These are phyloP conservation scores for Lerema accius DNA, from an alignment of 1,140 invertebrate genomes.

Conservation along the genomic window DNA sequence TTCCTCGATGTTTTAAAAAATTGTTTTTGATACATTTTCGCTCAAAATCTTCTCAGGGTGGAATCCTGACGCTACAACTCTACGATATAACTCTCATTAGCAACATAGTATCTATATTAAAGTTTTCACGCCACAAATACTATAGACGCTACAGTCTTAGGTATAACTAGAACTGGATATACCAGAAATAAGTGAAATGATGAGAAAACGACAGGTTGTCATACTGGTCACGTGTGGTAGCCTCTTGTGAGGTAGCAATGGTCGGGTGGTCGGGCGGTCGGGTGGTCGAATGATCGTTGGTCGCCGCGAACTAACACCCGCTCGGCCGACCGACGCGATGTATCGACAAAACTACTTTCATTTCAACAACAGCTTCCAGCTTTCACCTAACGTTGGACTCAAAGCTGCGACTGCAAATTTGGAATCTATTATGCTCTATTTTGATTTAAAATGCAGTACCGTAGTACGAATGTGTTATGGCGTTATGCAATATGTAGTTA, in stretches of 20 bases:
- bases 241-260: conserved; percentile 30
- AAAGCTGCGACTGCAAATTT: conserved; percentile 67
- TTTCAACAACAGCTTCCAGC: conserved; percentile 62
- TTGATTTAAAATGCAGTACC: conserved; percentile 3
- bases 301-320: conserved; percentile 39
- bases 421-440: conserved; percentile 38
- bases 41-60: too few species aligned
- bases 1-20: too few species aligned
- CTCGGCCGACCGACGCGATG: conserved; percentile 52
- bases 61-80: too few species aligned
- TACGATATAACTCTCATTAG: too few species aligned
- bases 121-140: background rate
- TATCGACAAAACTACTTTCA: conserved; percentile 77
- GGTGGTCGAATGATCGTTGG: conserved; percentile 39
- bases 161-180: conserved; percentile 37
- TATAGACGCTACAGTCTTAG: background rate
- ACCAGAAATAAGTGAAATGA: conserved; percentile 61
- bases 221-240: conserved; percentile 39
- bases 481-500: too few species aligned
- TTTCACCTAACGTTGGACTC: conserved; percentile 69
- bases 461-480: too few species aligned
- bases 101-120: too few species aligned
- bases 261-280: conserved; percentile 37
- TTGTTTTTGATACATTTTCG: too few species aligned
- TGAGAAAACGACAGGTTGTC: conserved; percentile 68